Percentiles rank a stretch among this genome's conserved stretches.
These are phyloP conservation scores for Drosophila pseudotakahashii DNA, from an alignment of 2,888 invertebrate genomes.

Conservation along the genomic window DNA sequence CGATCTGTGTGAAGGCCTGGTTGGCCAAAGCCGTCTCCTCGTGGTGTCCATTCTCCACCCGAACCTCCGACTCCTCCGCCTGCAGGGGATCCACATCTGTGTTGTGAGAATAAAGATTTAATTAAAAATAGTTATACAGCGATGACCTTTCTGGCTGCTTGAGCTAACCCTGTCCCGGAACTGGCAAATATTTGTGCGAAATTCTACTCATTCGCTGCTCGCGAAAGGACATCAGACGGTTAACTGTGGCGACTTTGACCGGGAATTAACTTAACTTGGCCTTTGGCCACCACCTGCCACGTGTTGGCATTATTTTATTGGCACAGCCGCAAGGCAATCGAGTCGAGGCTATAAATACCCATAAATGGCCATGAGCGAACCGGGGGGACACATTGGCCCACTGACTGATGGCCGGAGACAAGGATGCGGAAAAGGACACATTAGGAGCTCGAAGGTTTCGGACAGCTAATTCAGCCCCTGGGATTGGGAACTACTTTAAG, in stretches of 20 bases:
- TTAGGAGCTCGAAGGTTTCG: not conserved
- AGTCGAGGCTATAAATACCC: constrained; percentile 49
- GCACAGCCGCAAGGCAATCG: not conserved
- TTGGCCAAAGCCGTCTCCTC: constrained; percentile 41
- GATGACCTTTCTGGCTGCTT: not conserved
- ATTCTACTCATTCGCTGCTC: constrained; percentile 51
- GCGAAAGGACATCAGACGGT: constrained; percentile 30
- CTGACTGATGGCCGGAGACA: constrained; percentile 5
- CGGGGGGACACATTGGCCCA: constrained; percentile 3
- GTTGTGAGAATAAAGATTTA: not conserved
- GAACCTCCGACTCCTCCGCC: constrained; percentile 81
- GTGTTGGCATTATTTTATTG: constrained; percentile 49
- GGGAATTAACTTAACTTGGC: constrained; percentile 13
- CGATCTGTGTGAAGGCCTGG: constrained; percentile 77
- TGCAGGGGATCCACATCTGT: constrained; percentile 82
- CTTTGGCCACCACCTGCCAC: constrained; percentile 24
- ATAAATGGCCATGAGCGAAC: constrained; percentile 40
- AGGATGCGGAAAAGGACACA: constrained; percentile 11
- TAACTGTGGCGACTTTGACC: constrained; percentile 44
- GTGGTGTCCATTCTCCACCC: constrained; percentile 58
- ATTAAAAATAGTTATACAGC: constrained; percentile 1
- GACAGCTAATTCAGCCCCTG: not conserved
- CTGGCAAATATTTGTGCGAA: constrained; percentile 55
- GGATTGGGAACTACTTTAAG: not conserved
- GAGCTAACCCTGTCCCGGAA: constrained; percentile 36